Evolutionary conservation across 2,888 invertebrate species (phyloP).

Genomic region (Xylocampa areola): DNA sequence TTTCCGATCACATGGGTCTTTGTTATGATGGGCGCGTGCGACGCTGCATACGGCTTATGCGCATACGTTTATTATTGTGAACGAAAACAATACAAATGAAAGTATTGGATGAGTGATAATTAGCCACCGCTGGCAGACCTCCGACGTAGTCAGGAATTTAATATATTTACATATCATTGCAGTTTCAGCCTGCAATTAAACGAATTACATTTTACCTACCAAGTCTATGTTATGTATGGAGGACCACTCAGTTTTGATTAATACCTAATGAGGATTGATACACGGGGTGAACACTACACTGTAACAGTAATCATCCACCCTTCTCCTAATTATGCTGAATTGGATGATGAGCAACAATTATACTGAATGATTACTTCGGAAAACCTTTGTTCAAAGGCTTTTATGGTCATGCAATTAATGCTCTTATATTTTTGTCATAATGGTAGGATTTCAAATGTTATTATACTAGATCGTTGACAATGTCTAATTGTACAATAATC

Average conservation of each 20-base stretch:
- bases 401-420: too few species aligned
- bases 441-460: too few species aligned
- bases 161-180: background rate
- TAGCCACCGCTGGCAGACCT: conserved; percentile 4
- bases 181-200: background rate
- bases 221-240: background rate
- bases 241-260: background rate
- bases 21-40: conserved; percentile 38
- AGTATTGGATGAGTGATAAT: conserved; percentile 47
- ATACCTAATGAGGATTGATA: too few species aligned
- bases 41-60: conserved; percentile 22
- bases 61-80: conserved; percentile 58
- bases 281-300: too few species aligned
- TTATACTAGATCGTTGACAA: too few species aligned
- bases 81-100: conserved; percentile 70
- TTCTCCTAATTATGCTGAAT: too few species aligned
- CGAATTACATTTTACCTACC: background rate
- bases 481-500: too few species aligned
- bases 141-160: conserved; percentile 9
- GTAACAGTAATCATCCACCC: too few species aligned
- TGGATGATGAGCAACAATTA: too few species aligned
- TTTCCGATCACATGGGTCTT: conserved; percentile 17
- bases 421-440: too few species aligned
- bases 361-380: too few species aligned
- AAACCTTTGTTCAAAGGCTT: too few species aligned